Evolutionary conservation across 1,140 invertebrate genomes (phyloP).

Genomic region (Rhizoglyphus robini): DNA sequence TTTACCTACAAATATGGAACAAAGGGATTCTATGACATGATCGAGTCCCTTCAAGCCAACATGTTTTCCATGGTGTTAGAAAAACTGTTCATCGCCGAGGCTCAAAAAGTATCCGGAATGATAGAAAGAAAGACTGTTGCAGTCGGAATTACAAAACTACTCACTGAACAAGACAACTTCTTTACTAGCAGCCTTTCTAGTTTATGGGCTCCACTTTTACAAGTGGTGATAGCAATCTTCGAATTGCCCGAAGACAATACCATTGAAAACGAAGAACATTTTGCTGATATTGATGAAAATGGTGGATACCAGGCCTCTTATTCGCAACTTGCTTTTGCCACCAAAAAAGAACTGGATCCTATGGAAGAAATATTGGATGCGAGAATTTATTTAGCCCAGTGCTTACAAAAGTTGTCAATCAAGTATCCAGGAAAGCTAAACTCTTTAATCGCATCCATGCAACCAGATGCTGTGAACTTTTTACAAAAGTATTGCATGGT

Average conservation of each 20-base stretch:
- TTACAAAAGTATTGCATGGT: neutral
- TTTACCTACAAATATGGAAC: constrained; percentile 66
- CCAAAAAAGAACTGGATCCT: constrained; percentile 55
- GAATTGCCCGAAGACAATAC: constrained; percentile 71
- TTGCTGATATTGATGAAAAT: constrained; percentile 68
- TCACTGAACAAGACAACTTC: constrained; percentile 49
- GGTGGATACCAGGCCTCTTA: constrained; percentile 76
- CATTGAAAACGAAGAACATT: constrained; percentile 63
- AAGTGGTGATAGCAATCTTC: constrained; percentile 66
- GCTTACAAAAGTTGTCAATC: constrained; percentile 40
- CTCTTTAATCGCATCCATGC: constrained; percentile 4
- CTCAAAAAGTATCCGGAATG: constrained; percentile 66
- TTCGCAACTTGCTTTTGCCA: constrained; percentile 70
- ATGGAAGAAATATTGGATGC: constrained; percentile 48
- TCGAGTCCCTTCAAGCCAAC: constrained; percentile 72
- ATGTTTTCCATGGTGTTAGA: constrained; percentile 92
- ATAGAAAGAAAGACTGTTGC: constrained; percentile 75
- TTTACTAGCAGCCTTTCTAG: constrained; percentile 47
- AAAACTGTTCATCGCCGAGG: constrained; percentile 64
- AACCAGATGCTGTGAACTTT: neutral
- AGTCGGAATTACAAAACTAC: constrained; percentile 67
- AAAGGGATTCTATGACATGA: constrained; percentile 50
- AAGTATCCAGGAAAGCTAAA: constrained; percentile 11
- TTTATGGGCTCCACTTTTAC: constrained; percentile 46
- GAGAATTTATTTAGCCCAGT: constrained; percentile 53